Evolutionary conservation across 2,888 invertebrate genomes (phyloP).

Genomic region (Prenolepis imparis): DNA sequence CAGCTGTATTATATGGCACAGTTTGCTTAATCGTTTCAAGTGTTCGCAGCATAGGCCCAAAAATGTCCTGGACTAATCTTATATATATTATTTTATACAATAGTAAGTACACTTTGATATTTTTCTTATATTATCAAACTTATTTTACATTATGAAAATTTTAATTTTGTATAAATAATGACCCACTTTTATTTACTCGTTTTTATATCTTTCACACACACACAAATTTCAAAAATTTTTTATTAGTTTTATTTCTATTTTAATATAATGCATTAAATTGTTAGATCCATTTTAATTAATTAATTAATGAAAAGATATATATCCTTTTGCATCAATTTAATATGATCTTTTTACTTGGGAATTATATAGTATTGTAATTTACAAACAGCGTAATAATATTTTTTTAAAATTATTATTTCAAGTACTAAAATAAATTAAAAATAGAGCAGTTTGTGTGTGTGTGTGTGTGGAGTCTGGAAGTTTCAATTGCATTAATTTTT

Average conservation of each 20-base stretch:
- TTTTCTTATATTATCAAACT: background rate
- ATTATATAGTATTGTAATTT: background rate
- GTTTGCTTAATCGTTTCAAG: conserved; percentile 57
- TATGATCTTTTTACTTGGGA: background rate
- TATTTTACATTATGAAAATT: background rate
- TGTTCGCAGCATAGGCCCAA: conserved; percentile 49
- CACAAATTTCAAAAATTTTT: conserved; percentile 8
- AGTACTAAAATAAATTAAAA: conserved; percentile 34
- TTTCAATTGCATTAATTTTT: conserved; percentile 26
- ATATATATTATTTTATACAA: background rate
- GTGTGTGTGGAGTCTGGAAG: conserved; percentile 12
- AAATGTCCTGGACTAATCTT: background rate
- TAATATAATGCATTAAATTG: background rate
- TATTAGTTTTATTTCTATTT: background rate
- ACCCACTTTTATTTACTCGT: conserved; percentile 11
- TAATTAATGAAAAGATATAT: conserved; percentile 1
- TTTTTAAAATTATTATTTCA: conserved; percentile 4
- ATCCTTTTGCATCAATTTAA: background rate
- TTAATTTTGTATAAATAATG: no score
- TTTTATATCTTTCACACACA: background rate
- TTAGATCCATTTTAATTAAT: background rate
- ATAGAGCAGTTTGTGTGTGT: conserved; percentile 13
- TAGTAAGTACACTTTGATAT: background rate
- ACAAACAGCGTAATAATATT: background rate
- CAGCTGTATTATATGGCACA: conserved; percentile 66